Percentiles rank a stretch among this genome's conserved stretches.
phyloP scores from a whole-genome alignment of 2,113 vertebrate species.

The Seriola quinqueradiata region DNA sequence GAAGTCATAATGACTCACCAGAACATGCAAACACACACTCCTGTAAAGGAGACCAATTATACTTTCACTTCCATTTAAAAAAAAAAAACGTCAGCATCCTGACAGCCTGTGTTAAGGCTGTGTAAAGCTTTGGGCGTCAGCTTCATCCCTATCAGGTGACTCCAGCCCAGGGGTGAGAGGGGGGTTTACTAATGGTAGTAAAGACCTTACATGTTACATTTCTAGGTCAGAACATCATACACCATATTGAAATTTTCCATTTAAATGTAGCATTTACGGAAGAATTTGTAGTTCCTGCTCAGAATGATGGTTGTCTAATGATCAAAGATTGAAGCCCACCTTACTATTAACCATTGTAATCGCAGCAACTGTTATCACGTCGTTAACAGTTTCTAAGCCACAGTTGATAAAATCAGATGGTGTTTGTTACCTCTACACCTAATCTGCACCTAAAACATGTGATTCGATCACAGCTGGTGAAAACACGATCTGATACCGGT shows the following conservation, averaged over 20 bases:
- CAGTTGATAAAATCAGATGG: constrained; percentile 1
- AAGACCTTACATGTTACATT: background rate
- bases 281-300: background rate
- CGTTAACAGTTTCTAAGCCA: constrained; percentile 3
- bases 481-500: background rate
- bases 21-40: background rate
- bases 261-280: background rate
- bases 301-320: background rate
- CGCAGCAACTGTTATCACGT: background rate
- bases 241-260: background rate
- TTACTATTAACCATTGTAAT: background rate
- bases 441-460: constrained; percentile 18
- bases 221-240: background rate
- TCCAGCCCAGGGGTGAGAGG: background rate
- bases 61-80: constrained; percentile 66
- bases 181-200: background rate
- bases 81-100: background rate
- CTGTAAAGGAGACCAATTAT: background rate
- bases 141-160: constrained; percentile 69
- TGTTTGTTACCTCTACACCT: background rate
- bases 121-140: background rate
- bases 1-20: constrained; percentile 12
- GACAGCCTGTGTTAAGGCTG: background rate
- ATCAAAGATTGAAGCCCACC: background rate
- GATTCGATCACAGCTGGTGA: constrained; percentile 11